A percentile compares a stretch with the other conserved stretches of the same genome.
Evolutionary conservation across 2,113 vertebrate species (phyloP).

Genomic region (Gnathonemus echidnorhynchus): DNA sequence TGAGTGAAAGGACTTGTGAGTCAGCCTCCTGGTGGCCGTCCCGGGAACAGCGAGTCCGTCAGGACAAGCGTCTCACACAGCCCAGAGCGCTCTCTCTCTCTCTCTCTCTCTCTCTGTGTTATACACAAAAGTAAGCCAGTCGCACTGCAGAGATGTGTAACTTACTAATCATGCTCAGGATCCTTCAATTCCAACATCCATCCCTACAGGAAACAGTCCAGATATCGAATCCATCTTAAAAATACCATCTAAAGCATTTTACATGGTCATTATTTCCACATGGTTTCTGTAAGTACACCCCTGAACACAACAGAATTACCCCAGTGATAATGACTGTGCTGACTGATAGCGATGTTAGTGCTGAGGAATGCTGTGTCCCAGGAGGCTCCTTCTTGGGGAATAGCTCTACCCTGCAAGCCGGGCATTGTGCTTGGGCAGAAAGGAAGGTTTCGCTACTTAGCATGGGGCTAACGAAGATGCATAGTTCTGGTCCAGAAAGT

Average conservation of each 20-base stretch:
- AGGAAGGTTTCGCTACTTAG: not conserved
- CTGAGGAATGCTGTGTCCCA: constrained; percentile 42
- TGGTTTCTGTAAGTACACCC: constrained; percentile 61
- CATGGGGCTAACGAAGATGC: not conserved
- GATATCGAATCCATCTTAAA: constrained; percentile 50
- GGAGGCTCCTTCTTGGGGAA: not conserved
- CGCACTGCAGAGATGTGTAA: constrained; percentile 40
- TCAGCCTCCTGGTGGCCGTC: not conserved
- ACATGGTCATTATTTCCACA: constrained; percentile 52
- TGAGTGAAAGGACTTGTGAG: not conserved
- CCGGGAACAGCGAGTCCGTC: too few species aligned
- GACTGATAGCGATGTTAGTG: constrained; percentile 59
- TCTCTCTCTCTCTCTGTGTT: not conserved
- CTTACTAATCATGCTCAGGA: constrained; percentile 39
- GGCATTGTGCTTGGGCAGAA: not conserved
- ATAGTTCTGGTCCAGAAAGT: not conserved
- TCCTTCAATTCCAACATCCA: constrained; percentile 47
- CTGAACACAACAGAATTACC: constrained; percentile 62
- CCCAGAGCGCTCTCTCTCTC: too few species aligned
- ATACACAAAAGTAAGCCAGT: not conserved
- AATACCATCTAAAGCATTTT: constrained; percentile 48
- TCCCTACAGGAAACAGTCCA: constrained; percentile 47
- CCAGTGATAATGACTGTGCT: constrained; percentile 45
- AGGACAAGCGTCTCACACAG: not conserved
- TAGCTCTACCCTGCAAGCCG: not conserved